These are phyloP conservation scores for Craniophora ligustri DNA, from an alignment of 2,888 invertebrate species.

Conservation along the genomic window DNA sequence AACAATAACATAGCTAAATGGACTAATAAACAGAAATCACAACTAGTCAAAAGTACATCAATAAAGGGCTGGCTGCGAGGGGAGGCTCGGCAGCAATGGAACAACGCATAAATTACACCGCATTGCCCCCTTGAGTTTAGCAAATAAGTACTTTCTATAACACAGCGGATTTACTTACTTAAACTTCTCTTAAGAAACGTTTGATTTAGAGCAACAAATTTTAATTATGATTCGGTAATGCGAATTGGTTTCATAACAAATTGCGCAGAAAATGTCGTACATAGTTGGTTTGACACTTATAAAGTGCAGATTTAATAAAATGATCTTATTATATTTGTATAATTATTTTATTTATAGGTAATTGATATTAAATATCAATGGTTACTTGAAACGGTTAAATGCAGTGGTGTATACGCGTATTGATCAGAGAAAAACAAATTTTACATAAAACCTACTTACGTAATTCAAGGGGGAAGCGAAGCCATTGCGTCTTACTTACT, in stretches of 20 bases:
- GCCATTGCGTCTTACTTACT: slow-evolving; percentile 41
- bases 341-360: too few species aligned
- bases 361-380: too few species aligned
- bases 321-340: too few species aligned
- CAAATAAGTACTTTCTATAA: slow-evolving; percentile 45
- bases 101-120: slow-evolving; percentile 75
- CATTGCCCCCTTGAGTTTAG: slow-evolving; percentile 56
- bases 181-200: slow-evolving; percentile 3
- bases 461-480: slow-evolving; percentile 32
- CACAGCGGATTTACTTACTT: slow-evolving; percentile 56
- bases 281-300: too few species aligned
- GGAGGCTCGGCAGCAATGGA: slow-evolving; percentile 67
- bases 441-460: slow-evolving; percentile 4
- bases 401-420: too few species aligned
- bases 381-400: too few species aligned
- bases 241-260: too few species aligned
- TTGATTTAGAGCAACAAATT: too few species aligned
- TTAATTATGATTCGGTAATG: too few species aligned
- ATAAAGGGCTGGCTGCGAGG: slow-evolving; percentile 69
- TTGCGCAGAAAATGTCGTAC: too few species aligned
- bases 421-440: background rate
- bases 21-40: slow-evolving; percentile 83
- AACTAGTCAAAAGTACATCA: slow-evolving; percentile 86
- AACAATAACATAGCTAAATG: slow-evolving; percentile 75
- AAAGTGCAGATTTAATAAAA: too few species aligned